A percentile compares a stretch with the other conserved stretches of the same genome.
Evolutionary conservation across 2,888 invertebrate genomes (phyloP).

Genomic region (Dolichomitus sp.): DNA sequence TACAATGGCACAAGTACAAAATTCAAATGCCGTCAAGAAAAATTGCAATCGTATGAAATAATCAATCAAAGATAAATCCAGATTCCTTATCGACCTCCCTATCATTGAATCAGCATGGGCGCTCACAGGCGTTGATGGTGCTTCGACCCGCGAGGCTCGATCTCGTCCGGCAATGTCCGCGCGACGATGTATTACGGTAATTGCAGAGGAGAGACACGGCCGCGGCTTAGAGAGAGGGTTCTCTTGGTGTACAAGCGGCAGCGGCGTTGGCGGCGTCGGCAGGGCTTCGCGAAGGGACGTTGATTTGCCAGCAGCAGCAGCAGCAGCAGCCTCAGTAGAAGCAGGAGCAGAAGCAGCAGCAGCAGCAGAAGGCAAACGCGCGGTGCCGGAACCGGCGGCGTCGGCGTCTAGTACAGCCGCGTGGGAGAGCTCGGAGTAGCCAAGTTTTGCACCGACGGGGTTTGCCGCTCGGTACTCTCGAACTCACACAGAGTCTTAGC

Average conservation of each 20-base stretch:
- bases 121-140: conserved; percentile 41
- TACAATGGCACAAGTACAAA: too few relatives aligned
- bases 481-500: conserved; percentile 44
- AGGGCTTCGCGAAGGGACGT: conserved; percentile 65
- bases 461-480: conserved; percentile 48
- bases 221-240: conserved; percentile 57
- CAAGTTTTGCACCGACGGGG: conserved; percentile 56
- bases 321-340: background rate
- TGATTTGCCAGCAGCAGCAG: conserved; percentile 70
- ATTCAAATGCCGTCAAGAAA: too few relatives aligned
- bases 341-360: conserved; percentile 40
- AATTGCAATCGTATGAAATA: conserved; percentile 27
- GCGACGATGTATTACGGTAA: conserved; percentile 81
- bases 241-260: conserved; percentile 52
- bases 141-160: conserved; percentile 62
- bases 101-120: conserved; percentile 39
- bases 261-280: conserved; percentile 45
- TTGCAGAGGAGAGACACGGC: conserved; percentile 77
- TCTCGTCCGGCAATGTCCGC: conserved; percentile 76
- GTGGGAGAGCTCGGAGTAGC: conserved; percentile 80
- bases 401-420: conserved; percentile 72
- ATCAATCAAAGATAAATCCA: conserved; percentile 26
- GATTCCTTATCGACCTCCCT: conserved; percentile 43
- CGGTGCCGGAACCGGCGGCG: conserved; percentile 66
- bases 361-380: conserved; percentile 64